Conservation (phyloP, 2,797 vertebrate species). For the Fundulus diaphanus region DNA sequence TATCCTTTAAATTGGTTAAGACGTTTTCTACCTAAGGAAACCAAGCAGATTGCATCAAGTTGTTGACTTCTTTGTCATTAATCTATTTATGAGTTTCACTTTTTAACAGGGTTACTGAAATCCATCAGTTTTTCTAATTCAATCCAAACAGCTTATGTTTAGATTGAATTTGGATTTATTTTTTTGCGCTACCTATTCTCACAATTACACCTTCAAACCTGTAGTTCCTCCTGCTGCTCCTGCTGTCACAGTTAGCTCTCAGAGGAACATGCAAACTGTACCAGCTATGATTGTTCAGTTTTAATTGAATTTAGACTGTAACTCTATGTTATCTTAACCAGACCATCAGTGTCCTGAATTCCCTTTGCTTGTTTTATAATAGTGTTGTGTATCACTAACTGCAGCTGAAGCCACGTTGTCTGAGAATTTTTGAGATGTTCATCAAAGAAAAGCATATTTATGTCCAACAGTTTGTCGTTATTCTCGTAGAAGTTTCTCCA, state of each 20-base stretch:
- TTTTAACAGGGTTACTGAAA: too few species aligned
- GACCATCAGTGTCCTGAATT: neutral
- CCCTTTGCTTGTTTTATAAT: neutral
- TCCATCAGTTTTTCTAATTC: too few species aligned
- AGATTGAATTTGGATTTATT: too few species aligned
- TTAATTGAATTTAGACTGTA: neutral
- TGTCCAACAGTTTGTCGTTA: neutral
- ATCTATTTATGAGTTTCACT: too few species aligned
- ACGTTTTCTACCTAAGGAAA: too few species aligned
- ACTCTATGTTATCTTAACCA: neutral
- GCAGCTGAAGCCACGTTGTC: neutral
- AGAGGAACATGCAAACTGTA: neutral
- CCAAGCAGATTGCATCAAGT: too few species aligned
- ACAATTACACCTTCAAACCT: slow-evolving; percentile 3
- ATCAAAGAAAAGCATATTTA: neutral
- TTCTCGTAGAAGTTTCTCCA: slow-evolving; percentile 45
- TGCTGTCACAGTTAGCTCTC: slow-evolving; percentile 4
- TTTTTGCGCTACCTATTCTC: slow-evolving; percentile 11
- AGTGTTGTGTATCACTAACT: neutral
- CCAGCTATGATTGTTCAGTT: neutral
- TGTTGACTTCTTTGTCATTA: too few species aligned
- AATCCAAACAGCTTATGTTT: too few species aligned
- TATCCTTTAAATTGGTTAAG: too few species aligned
- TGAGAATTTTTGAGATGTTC: neutral
- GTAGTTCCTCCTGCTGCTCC: neutral